Evolutionary conservation across 2,888 invertebrate genomes (phyloP).

Genomic region (Lasioglossum lativentre): DNA sequence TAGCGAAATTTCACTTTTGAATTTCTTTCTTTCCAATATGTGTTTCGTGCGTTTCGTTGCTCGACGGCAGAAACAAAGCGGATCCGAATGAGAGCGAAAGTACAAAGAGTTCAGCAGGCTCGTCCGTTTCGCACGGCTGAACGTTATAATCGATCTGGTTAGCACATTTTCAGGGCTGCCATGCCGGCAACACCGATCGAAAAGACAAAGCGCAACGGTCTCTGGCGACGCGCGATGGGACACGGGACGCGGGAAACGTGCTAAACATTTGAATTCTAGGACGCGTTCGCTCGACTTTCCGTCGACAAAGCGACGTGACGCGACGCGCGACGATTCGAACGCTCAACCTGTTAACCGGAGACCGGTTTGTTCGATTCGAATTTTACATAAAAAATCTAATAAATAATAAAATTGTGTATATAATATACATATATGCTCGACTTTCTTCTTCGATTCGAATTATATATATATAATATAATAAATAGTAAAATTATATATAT

Average conservation of each 20-base stretch:
- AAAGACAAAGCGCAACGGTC: background rate
- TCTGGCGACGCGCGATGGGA: background rate
- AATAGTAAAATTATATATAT: no score
- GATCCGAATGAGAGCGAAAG: background rate
- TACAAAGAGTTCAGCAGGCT: constrained; percentile 8
- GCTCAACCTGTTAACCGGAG: background rate
- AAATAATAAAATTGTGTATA: no score
- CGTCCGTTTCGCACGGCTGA: constrained; percentile 1
- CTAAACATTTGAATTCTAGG: background rate
- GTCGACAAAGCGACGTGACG: background rate
- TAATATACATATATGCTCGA: no score
- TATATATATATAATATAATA: no score
- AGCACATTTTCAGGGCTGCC: background rate
- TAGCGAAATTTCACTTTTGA: no score
- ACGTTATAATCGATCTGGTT: constrained; percentile 2
- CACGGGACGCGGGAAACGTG: background rate
- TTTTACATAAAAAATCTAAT: no score
- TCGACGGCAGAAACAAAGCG: background rate
- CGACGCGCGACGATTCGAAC: background rate
- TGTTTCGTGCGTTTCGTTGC: background rate
- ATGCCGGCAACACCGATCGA: background rate
- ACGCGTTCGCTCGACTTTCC: background rate
- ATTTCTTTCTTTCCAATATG: background rate
- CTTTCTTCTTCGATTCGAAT: no score
- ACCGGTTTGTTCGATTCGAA: background rate